These are phyloP conservation scores for Poecilia velifera DNA, from an alignment of 2,797 vertebrate species.

Conservation along the genomic window DNA sequence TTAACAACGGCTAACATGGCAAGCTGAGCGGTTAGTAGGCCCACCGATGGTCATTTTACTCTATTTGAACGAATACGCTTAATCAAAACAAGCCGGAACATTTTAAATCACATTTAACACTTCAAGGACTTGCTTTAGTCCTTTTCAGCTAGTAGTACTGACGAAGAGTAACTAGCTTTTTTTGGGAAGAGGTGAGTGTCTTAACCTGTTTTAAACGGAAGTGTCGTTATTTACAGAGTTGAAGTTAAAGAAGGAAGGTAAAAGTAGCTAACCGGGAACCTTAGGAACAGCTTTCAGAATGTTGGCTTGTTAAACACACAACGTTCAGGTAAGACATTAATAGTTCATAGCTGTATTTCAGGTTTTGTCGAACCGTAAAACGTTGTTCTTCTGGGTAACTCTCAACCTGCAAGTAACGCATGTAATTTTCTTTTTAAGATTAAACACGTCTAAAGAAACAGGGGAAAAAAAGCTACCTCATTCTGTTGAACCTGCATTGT, in stretches of 20 bases:
- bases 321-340: neutral
- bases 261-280: neutral
- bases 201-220: neutral
- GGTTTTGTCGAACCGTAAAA: neutral
- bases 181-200: neutral
- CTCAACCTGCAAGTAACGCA: neutral
- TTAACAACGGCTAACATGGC: slow-evolving; percentile 42
- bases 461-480: neutral
- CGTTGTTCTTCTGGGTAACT: neutral
- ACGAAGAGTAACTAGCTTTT: neutral
- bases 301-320: neutral
- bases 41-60: neutral
- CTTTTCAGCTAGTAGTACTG: no score
- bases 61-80: neutral
- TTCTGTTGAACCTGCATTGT: neutral
- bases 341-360: neutral
- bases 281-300: neutral
- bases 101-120: no score
- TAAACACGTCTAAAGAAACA: neutral
- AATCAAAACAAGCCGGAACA: neutral
- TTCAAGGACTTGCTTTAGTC: neutral
- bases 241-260: neutral
- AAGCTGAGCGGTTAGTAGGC: slow-evolving; percentile 41
- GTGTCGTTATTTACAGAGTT: neutral
- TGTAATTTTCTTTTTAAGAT: neutral